Evolutionary conservation across 2,113 vertebrate genomes (phyloP).

Genomic region (Sterrhoptilus dennistouni): DNA sequence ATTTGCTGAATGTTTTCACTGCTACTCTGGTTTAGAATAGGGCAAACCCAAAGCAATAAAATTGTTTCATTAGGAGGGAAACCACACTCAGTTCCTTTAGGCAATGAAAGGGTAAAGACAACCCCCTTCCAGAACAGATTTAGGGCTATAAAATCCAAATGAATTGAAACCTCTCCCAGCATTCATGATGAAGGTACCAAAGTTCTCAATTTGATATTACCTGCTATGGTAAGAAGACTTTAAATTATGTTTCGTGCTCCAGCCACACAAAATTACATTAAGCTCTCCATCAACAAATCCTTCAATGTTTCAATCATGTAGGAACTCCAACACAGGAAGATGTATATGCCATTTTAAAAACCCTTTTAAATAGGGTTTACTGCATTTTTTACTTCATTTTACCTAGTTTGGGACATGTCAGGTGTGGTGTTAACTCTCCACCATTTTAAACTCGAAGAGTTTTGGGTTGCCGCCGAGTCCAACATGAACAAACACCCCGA

Average conservation of each 20-base stretch:
- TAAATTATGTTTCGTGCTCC: background rate
- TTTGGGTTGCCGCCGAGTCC: background rate
- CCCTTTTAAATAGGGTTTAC: background rate
- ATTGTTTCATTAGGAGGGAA: background rate
- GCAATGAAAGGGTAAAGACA: background rate
- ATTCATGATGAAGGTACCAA: background rate
- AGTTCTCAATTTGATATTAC: background rate
- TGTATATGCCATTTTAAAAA: background rate
- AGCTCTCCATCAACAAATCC: background rate
- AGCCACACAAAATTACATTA: background rate
- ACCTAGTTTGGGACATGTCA: background rate
- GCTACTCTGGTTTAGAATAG: background rate
- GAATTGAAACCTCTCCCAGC: background rate
- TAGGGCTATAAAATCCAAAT: background rate
- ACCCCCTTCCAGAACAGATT: background rate
- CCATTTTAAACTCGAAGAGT: background rate
- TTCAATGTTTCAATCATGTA: background rate
- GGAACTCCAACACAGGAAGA: background rate
- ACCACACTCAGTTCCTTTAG: background rate
- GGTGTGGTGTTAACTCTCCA: background rate
- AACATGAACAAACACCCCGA: background rate
- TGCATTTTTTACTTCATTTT: background rate
- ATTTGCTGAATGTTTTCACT: background rate
- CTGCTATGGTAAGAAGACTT: background rate
- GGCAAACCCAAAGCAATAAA: background rate